phyloP scores from a whole-genome alignment of 2,888 invertebrate genomes.

The Microplitis manilae region DNA sequence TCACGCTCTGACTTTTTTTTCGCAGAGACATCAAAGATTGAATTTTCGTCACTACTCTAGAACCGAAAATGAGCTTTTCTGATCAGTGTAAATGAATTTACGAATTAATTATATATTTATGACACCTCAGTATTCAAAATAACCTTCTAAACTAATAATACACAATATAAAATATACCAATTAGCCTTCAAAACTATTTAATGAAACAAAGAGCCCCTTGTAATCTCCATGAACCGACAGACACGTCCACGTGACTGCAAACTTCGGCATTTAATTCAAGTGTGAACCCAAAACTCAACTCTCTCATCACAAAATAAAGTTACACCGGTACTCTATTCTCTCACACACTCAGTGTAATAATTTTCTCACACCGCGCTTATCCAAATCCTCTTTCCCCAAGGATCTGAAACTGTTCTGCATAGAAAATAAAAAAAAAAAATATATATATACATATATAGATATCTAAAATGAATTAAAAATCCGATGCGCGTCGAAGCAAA shows the following conservation, averaged over 20 bases:
- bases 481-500: constrained; percentile 8
- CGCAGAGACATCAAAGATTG: too few relatives aligned
- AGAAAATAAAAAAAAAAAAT: constrained; percentile 16
- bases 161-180: too few relatives aligned
- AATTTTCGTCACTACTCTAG: too few relatives aligned
- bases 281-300: constrained; percentile 9
- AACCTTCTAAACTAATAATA: too few relatives aligned
- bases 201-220: too few relatives aligned
- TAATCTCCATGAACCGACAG: background rate
- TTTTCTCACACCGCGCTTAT: too few relatives aligned
- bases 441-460: background rate
- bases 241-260: background rate
- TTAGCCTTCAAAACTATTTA: too few relatives aligned
- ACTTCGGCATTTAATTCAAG: constrained; percentile 26
- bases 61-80: too few relatives aligned
- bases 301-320: constrained; percentile 30
- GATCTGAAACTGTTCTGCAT: background rate
- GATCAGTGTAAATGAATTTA: too few relatives aligned
- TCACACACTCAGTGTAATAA: background rate
- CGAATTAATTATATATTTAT: too few relatives aligned
- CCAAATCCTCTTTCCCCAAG: too few relatives aligned
- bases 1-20: too few relatives aligned
- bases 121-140: background rate
- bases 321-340: background rate
- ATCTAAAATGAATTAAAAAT: constrained; percentile 20